Evolutionary conservation across 2,797 vertebrate species (phyloP), one percentile per base, ranked within the genome.

Genomic region (Myiotriccus ornatus): DNA sequence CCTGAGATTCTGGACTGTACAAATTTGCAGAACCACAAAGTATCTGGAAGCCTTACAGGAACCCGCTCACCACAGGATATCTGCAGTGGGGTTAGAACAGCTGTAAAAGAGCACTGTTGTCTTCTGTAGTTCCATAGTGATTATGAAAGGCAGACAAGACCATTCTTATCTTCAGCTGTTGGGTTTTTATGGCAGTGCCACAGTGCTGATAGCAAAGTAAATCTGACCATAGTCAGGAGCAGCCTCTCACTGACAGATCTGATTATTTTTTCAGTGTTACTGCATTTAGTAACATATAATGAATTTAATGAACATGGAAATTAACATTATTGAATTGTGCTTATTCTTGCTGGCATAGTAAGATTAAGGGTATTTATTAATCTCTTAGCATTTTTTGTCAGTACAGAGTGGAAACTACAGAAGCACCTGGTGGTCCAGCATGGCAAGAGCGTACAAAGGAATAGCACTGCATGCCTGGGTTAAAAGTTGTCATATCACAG

Each of bases 391-490:
- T 24, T 77, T 89, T 62, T 59, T 60, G 22, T 75, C 65, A 53
- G 2, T 46, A 37, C 8, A 43, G 27, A 71, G 20, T 35, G 30
- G 73, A 75, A 83, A 15, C 62, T 74, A 53, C 34, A 67, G 47
- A 34, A 80, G 62, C 53, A 75, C 18, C 25, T 12, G 24, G 5
- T 6, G 57, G 41, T 30, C 19, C 41, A 37, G 3, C 8, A 28
- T 6, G 10, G 53, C 65, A 78, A 65, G 27, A 56, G 9, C 30
- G 13, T 32, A 20, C 12, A n/a, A 67, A 77, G 37, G 6, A 81
- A 7, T 3, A 59, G 27, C 3, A 27, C 32, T 27, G 12, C 1
- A 0, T 27, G n/a, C 50, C 60, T 23, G 47, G 20, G 24, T 9
- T 39, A 22, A n/a, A 43, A 43, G 43, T 46, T 46, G 19, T 43